Percentiles rank a stretch among this genome's conserved stretches.
These are phyloP conservation scores for Myrmecobius fasciatus DNA, from an alignment of 2,113 vertebrate species.

Conservation along the genomic window DNA sequence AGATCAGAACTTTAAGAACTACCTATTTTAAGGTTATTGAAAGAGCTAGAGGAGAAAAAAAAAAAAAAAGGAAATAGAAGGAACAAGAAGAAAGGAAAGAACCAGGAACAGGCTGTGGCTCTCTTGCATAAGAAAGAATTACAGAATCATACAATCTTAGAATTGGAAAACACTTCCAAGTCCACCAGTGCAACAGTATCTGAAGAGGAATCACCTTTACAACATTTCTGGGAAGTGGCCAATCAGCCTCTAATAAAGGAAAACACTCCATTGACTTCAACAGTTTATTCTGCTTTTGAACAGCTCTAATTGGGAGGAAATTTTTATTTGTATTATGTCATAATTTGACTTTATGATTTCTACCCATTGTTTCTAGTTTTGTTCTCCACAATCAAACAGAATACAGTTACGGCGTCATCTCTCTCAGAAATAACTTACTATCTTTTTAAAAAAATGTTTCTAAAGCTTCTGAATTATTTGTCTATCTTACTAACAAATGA, in stretches of 20 bases:
- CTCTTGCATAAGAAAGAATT: background rate
- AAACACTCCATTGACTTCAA: background rate
- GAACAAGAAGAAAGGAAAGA: background rate
- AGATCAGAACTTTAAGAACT: background rate
- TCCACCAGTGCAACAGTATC: background rate
- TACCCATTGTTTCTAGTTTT: background rate
- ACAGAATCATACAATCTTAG: background rate
- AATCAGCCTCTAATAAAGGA: background rate
- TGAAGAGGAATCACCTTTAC: background rate
- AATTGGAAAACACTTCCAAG: background rate
- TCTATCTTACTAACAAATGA: background rate
- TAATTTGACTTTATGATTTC: background rate
- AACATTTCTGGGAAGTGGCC: background rate
- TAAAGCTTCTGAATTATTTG: background rate
- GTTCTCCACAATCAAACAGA: background rate
- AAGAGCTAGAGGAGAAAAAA: background rate
- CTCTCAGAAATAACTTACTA: background rate
- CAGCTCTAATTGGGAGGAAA: background rate
- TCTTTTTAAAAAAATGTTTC: background rate
- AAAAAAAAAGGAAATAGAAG: background rate
- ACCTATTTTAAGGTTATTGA: background rate
- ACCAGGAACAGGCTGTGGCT: background rate
- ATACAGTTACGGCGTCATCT: background rate
- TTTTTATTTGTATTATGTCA: background rate
- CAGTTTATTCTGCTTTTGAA: background rate